Percentiles rank a stretch among this genome's conserved stretches.
Conservation (phyloP, 2,888 invertebrate species). For the Stegophylla sp. region DNA sequence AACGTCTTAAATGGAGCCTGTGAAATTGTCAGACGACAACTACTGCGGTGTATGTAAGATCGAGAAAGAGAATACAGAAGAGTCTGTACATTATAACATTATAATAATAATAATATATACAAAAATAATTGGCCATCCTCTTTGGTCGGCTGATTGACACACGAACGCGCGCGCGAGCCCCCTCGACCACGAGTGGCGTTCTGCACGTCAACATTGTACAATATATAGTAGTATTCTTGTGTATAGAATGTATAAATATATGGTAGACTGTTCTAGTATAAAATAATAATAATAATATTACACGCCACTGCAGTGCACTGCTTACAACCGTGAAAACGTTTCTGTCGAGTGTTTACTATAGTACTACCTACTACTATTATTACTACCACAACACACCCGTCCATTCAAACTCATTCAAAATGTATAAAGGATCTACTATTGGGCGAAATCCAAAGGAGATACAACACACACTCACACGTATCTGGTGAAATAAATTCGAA, state of each 20-base stretch:
- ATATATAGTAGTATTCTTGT: background rate
- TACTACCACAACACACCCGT: slow-evolving; percentile 5
- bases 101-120: too few species aligned
- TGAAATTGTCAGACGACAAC: background rate
- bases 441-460: slow-evolving; percentile 43
- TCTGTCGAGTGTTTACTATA: slow-evolving; percentile 35
- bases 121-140: slow-evolving; percentile 38
- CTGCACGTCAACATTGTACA: slow-evolving; percentile 25
- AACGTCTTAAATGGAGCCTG: too few species aligned
- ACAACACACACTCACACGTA: background rate
- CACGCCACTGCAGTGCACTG: background rate
- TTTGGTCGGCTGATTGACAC: slow-evolving; percentile 27
- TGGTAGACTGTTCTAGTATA: slow-evolving; percentile 19
- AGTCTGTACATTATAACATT: too few species aligned
- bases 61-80: too few species aligned
- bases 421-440: background rate
- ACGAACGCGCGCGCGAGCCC: slow-evolving; percentile 8
- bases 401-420: background rate
- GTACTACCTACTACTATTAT: background rate
- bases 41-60: background rate
- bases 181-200: slow-evolving; percentile 40
- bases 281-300: slow-evolving; percentile 33
- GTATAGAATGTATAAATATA: background rate
- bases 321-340: slow-evolving; percentile 49
- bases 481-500: slow-evolving; percentile 3